A percentile compares a stretch with the other conserved stretches of the same genome.
Conservation (phyloP, 2,113 vertebrate genomes). For the Desmodus rotundus region DNA sequence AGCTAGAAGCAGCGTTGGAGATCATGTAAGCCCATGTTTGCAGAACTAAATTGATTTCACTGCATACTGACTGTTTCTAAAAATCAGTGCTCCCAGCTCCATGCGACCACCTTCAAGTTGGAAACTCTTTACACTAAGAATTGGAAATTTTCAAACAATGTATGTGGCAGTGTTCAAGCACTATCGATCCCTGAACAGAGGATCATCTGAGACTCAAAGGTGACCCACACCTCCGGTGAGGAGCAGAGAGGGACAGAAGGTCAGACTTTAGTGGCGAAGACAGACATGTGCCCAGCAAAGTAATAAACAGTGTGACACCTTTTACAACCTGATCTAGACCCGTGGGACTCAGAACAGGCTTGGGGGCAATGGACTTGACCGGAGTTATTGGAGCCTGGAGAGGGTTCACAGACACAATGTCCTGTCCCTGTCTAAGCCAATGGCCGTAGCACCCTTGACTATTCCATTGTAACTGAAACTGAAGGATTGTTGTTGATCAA, state of each 20-base stretch:
- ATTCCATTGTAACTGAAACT: not conserved
- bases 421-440: not conserved
- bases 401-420: not conserved
- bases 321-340: not conserved
- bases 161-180: not conserved
- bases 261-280: not conserved
- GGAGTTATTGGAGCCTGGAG: not conserved
- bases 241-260: not conserved
- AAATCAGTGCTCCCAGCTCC: not conserved
- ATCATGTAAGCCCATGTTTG: not conserved
- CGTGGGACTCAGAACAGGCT: not conserved
- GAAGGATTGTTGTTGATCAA: not conserved
- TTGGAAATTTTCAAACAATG: not conserved
- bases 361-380: not conserved
- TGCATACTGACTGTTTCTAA: not conserved
- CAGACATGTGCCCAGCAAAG: not conserved
- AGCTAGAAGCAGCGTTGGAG: not conserved
- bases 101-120: not conserved
- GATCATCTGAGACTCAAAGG: not conserved
- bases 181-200: not conserved
- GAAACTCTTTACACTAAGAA: not conserved
- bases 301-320: fast-evolving
- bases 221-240: not conserved
- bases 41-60: not conserved
- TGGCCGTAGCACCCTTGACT: no score